Percentiles rank a stretch among this genome's conserved stretches.
phyloP scores from a whole-genome alignment of 2,888 invertebrate genomes.

The Mythimna vitellina region DNA sequence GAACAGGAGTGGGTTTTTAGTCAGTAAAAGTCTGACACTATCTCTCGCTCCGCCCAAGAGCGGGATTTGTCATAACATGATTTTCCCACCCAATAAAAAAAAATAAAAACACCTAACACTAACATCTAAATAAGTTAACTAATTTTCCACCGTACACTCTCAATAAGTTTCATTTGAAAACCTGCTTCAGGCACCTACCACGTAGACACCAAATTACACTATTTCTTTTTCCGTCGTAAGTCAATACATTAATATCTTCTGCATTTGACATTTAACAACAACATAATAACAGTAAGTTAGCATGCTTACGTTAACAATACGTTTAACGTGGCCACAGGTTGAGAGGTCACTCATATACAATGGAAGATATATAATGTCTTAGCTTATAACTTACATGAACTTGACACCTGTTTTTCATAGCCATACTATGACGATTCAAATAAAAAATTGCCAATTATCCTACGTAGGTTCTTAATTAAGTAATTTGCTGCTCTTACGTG shows the following conservation, averaged over 20 bases:
- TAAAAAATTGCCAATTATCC: not conserved
- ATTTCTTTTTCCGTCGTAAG: not conserved
- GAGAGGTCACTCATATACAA: slow-evolving; percentile 39
- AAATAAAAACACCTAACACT: no score
- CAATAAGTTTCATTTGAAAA: no score
- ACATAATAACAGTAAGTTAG: slow-evolving; percentile 13
- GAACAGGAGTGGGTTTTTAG: no score
- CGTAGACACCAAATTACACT: not conserved
- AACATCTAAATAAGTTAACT: no score
- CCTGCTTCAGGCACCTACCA: no score
- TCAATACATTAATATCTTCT: not conserved
- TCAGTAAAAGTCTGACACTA: no score
- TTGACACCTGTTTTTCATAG: slow-evolving; percentile 26
- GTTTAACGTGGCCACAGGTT: slow-evolving; percentile 37
- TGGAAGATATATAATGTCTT: slow-evolving; percentile 13
- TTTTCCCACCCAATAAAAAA: no score
- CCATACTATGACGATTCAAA: slow-evolving; percentile 1
- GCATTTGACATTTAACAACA: slow-evolving; percentile 7
- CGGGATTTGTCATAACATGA: no score
- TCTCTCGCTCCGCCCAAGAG: no score
- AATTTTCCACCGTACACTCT: no score
- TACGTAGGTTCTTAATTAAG: not conserved
- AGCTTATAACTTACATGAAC: slow-evolving; percentile 16
- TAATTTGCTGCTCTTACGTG: no score
- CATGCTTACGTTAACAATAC: slow-evolving; percentile 21